A percentile compares a stretch with the other conserved stretches of the same genome.
phyloP scores from a whole-genome alignment of 2,888 invertebrate genomes.

The Nymphalis c-album region DNA sequence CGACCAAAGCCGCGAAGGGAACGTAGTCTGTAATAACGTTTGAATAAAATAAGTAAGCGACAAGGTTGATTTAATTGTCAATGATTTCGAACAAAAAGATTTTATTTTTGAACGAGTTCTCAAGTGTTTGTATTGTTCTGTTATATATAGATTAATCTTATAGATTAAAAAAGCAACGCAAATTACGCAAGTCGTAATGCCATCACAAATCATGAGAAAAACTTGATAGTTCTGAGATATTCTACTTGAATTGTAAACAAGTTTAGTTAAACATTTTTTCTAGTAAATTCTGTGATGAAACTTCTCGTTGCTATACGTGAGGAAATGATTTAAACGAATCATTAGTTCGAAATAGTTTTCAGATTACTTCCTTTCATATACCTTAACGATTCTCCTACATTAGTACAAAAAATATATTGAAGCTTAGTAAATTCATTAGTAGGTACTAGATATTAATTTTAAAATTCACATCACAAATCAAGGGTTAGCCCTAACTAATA shows the following conservation, averaged over 20 bases:
- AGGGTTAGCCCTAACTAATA: conserved; percentile 37
- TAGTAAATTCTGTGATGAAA: conserved; percentile 31
- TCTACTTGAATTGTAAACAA: conserved; percentile 20
- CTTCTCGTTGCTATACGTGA: conserved; percentile 7
- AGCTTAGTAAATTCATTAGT: not conserved
- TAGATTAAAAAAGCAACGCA: not conserved
- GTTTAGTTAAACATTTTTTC: conserved; percentile 31
- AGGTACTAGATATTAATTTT: conserved; percentile 13
- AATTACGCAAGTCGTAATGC: not conserved
- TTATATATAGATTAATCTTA: conserved; percentile 5
- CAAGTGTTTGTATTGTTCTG: not conserved
- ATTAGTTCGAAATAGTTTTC: conserved; percentile 12
- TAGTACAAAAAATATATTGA: not conserved
- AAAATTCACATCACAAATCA: conserved; percentile 31
- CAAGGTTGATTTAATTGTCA: too few species aligned
- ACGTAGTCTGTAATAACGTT: too few species aligned
- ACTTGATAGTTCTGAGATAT: conserved; percentile 9
- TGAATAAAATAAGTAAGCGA: too few species aligned
- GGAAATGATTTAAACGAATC: conserved; percentile 27
- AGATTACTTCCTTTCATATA: conserved; percentile 20
- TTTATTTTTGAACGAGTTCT: not conserved
- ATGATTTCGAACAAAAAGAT: too few species aligned
- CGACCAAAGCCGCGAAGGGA: too few species aligned
- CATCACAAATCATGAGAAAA: not conserved
- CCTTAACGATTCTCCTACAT: not conserved